Evolutionary conservation across 2,888 invertebrate genomes (phyloP).

Genomic region (Molorchus minor): DNA sequence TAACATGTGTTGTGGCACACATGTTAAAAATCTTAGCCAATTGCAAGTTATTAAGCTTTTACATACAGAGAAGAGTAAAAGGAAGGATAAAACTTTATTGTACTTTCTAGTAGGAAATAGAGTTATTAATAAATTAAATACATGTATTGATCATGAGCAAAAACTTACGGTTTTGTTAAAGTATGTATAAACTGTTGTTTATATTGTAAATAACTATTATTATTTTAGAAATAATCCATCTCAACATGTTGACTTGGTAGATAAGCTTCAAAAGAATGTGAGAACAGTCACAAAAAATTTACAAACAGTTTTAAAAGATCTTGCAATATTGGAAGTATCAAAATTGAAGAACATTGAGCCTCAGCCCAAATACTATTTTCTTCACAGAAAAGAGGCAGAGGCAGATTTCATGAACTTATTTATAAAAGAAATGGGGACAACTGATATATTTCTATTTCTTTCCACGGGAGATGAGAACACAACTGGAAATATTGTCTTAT

Average conservation of each 20-base stretch:
- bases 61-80: slow-evolving; percentile 76
- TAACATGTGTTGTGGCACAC: slow-evolving; percentile 90
- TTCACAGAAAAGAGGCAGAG: slow-evolving; percentile 80
- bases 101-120: slow-evolving; percentile 80
- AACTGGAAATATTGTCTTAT: slow-evolving; percentile 67
- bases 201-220: too few species aligned
- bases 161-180: slow-evolving; percentile 74
- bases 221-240: slow-evolving; percentile 73
- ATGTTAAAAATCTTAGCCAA: slow-evolving; percentile 79
- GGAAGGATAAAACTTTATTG: slow-evolving; percentile 71
- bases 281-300: slow-evolving; percentile 73
- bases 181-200: slow-evolving; percentile 64
- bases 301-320: slow-evolving; percentile 72
- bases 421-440: slow-evolving; percentile 69
- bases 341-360: slow-evolving; percentile 66
- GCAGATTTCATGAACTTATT: slow-evolving; percentile 78
- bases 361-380: slow-evolving; percentile 67
- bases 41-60: slow-evolving; percentile 74
- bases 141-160: slow-evolving; percentile 73
- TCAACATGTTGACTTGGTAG: slow-evolving; percentile 76
- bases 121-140: slow-evolving; percentile 70
- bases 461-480: slow-evolving; percentile 77
- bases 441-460: slow-evolving; percentile 71
- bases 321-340: slow-evolving; percentile 75
- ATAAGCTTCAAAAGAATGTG: slow-evolving; percentile 76